Evolutionary conservation across 35 echinoderm and acorn worm species (phyloP), one percentile per base, ranked within the genome.

Genomic region (Lytechinus variegatus): DNA sequence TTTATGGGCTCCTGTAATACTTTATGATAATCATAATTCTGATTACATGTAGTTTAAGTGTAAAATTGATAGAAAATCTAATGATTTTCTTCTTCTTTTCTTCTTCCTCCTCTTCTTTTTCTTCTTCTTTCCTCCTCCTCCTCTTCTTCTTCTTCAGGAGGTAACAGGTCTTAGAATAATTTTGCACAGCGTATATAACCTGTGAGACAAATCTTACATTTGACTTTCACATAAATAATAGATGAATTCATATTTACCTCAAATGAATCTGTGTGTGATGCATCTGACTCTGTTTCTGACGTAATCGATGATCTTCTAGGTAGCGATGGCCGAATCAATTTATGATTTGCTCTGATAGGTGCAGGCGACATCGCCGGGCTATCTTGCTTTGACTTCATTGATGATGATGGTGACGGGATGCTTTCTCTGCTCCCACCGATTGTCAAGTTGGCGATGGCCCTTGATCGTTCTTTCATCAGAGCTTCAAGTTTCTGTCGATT

Each of bases 391-490:
- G 88, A 90, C 29, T 54, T 90, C 9, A 90, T 16, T 90, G 88
- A 54, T 90, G 88, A 54, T 90, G 88, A 90, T 27, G 88, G 88
- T 5, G 88, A 90, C 27, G 88, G 28, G 27, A 54, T 90, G 24
- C 88, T 90, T 44, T 90, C 88, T 54, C 88, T 90, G 88, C 88
- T 90, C 24, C 29, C 28, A 52, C 88, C 88, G 10, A 90, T 54
- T 12, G 10, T 90, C 9, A 90, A 54, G 28, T 90, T 90, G 29
- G 88, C 88, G 9, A 90, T 90, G 52, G 88, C 88, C 52, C 5
- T 90, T 21, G 88, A 90, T 90, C 88, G 10, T 44, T 90, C 88
- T 16, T 9, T 90, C 88, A 90, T 90, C 52, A 90, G 27, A 90
- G 9, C 88, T 90, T 90, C 88, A 6, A 90, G 88, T 10, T 90